Percentiles rank a stretch among this genome's conserved stretches.
phyloP scores from a whole-genome alignment of 2,113 vertebrate genomes.

The Micronycteris hirsuta region DNA sequence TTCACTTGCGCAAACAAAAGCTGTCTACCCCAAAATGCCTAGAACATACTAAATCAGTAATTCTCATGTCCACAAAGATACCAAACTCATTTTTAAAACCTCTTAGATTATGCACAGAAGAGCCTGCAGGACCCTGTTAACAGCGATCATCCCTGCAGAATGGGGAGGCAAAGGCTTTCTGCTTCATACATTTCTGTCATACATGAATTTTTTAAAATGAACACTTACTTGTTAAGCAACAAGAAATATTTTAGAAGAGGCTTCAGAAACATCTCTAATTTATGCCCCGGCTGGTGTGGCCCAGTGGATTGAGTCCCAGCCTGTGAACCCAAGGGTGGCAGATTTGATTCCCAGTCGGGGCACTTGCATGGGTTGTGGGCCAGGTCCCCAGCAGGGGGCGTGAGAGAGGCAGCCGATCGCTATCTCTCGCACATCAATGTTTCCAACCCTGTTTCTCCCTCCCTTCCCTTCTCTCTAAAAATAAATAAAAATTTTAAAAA shows the following conservation, averaged over 20 bases:
- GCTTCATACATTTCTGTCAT: not conserved
- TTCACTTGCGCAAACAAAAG: not conserved
- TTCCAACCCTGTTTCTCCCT: too few relatives aligned
- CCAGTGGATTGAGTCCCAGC: too few relatives aligned
- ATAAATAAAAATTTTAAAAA: too few relatives aligned
- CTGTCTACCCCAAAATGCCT: not conserved
- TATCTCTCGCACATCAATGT: too few relatives aligned
- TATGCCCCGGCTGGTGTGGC: too few relatives aligned
- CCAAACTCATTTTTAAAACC: not conserved
- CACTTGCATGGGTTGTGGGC: too few relatives aligned
- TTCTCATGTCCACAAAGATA: not conserved
- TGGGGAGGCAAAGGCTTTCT: not conserved
- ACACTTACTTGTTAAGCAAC: not conserved
- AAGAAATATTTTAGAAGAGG: not conserved
- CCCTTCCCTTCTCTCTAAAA: too few relatives aligned
- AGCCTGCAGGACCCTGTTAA: not conserved
- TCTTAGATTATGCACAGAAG: not conserved
- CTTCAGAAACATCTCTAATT: not conserved
- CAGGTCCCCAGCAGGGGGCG: too few relatives aligned
- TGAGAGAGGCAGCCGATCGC: too few relatives aligned
- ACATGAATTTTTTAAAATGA: not conserved
- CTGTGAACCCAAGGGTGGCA: too few relatives aligned
- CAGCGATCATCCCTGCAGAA: not conserved
- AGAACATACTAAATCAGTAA: not conserved
- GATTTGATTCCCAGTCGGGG: too few relatives aligned